Evolutionary conservation across 2,113 vertebrate genomes (phyloP).

Genomic region (Crotalus horridus): DNA sequence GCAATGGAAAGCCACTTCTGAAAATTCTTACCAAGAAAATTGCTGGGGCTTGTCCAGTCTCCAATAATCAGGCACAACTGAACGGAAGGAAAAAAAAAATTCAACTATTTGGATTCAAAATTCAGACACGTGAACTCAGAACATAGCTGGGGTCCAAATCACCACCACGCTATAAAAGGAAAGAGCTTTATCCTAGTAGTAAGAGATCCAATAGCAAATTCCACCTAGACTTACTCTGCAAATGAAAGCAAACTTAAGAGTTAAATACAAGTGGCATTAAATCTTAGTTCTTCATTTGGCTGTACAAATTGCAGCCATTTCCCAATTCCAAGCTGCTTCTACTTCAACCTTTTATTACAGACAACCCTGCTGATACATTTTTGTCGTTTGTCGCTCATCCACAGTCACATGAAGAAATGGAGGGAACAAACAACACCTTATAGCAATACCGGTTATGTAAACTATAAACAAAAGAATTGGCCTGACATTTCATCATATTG

Average conservation of each 20-base stretch:
- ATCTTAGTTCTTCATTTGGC: too few species aligned
- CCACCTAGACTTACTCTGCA: not conserved
- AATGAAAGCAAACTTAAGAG: not conserved
- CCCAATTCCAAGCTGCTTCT: not conserved
- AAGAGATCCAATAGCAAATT: not conserved
- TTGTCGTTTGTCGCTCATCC: not conserved
- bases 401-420: not conserved
- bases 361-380: too few species aligned
- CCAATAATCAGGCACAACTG: not conserved
- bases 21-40: not conserved
- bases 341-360: not conserved
- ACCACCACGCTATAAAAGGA: slow-evolving; percentile 80
- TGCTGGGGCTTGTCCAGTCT: not conserved
- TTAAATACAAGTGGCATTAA: not conserved
- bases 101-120: not conserved
- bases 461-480: not conserved
- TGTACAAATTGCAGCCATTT: not conserved
- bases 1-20: not conserved
- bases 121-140: slow-evolving; percentile 90
- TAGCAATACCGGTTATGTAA: not conserved
- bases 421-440: not conserved
- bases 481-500: not conserved
- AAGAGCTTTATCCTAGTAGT: not conserved
- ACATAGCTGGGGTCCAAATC: slow-evolving; percentile 94
- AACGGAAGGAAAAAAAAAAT: not conserved